Conservation (phyloP, 2,113 vertebrate genomes). For the Semicossyphus pulcher region DNA sequence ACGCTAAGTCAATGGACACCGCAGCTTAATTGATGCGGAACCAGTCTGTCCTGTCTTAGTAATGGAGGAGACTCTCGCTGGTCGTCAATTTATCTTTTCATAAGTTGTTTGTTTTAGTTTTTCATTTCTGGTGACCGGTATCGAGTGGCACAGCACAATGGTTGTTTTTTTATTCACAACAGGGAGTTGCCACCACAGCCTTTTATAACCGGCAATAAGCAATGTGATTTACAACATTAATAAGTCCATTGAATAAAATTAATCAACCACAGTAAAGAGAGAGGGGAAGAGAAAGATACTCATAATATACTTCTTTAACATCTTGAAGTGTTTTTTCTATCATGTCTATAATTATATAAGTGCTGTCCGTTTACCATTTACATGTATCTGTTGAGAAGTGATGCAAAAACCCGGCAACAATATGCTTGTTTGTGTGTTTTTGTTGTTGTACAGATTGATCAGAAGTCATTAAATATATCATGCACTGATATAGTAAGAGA, state of each 20-base stretch:
- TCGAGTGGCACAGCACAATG: conserved; percentile 38
- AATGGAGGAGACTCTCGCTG: neutral
- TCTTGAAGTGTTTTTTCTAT: neutral
- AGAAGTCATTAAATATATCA: too few relatives aligned
- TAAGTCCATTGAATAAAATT: neutral
- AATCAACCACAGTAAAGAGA: neutral
- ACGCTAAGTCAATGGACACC: conserved; percentile 18
- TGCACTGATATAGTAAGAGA: too few relatives aligned
- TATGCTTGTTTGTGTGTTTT: too few relatives aligned
- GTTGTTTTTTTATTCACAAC: neutral
- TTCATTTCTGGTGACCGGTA: neutral
- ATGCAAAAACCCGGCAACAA: too few relatives aligned
- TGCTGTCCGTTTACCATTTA: too few relatives aligned
- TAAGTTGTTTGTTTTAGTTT: conserved; percentile 48
- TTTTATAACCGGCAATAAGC: neutral
- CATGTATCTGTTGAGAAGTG: too few relatives aligned
- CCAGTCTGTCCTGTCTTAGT: conserved; percentile 71
- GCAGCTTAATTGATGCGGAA: conserved; percentile 58
- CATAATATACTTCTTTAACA: too few relatives aligned
- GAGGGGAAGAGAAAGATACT: too few relatives aligned
- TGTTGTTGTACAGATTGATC: too few relatives aligned
- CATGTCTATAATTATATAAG: too few relatives aligned
- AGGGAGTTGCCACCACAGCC: neutral
- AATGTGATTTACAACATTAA: neutral
- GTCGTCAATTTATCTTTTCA: conserved; percentile 26